Evolutionary conservation across 2,888 invertebrate genomes (phyloP).

Genomic region (Macrostomum cliftonense): DNA sequence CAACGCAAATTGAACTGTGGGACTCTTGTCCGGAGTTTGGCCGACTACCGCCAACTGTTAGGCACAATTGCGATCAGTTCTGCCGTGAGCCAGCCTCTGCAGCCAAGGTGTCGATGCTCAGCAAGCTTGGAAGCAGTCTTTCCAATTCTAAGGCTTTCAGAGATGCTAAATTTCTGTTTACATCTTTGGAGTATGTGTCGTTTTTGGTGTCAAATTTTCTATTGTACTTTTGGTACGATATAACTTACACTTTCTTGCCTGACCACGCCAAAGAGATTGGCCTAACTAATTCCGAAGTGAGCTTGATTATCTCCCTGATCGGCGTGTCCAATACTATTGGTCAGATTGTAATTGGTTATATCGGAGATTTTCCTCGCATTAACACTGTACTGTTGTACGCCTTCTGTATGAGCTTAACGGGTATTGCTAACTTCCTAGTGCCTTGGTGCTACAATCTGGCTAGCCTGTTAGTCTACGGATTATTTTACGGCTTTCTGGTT

Average conservation of each 20-base stretch:
- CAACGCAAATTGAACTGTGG: too few species aligned
- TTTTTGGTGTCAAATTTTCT: slow-evolving; percentile 67
- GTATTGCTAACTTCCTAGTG: slow-evolving; percentile 25
- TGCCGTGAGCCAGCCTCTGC: too few species aligned
- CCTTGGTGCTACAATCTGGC: slow-evolving; percentile 20
- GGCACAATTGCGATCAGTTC: too few species aligned
- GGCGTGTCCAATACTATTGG: slow-evolving; percentile 62
- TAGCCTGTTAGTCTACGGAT: slow-evolving; percentile 18
- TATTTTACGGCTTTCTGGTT: slow-evolving; percentile 62
- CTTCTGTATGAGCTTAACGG: slow-evolving; percentile 47
- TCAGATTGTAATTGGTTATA: slow-evolving; percentile 52
- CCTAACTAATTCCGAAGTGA: slow-evolving; percentile 30
- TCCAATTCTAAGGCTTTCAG: too few species aligned
- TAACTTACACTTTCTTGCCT: slow-evolving; percentile 77
- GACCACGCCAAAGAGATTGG: slow-evolving; percentile 55
- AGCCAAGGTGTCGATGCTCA: too few species aligned
- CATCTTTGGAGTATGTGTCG: slow-evolving; percentile 11
- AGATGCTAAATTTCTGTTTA: neutral
- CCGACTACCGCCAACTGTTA: too few species aligned
- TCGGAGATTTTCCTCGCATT: slow-evolving; percentile 63
- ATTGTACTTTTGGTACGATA: slow-evolving; percentile 70
- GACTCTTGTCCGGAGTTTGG: too few species aligned
- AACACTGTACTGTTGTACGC: slow-evolving; percentile 66
- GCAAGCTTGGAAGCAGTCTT: too few species aligned
- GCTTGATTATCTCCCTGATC: slow-evolving; percentile 61